Percentiles rank a stretch among this genome's conserved stretches.
phyloP scores from a whole-genome alignment of 2,888 invertebrate genomes.

The Watsonalla cultraria region DNA sequence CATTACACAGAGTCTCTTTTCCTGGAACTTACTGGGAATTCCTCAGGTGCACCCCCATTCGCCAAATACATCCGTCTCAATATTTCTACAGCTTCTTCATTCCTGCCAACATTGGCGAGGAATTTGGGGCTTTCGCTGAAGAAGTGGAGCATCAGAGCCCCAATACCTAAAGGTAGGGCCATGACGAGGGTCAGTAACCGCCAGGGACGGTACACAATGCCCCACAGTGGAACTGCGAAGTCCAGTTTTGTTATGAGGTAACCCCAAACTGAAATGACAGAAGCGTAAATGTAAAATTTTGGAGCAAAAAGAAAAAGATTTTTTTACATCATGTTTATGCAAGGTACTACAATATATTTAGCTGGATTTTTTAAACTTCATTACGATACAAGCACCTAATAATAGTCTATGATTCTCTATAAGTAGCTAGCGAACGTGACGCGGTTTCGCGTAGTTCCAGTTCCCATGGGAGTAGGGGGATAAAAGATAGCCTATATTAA shows the following conservation, averaged over 20 bases:
- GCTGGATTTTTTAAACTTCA: too few species aligned
- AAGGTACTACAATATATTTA: too few species aligned
- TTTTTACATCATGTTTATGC: too few species aligned
- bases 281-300: background rate
- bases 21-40: slow-evolving; percentile 53
- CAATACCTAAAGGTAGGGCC: slow-evolving; percentile 80
- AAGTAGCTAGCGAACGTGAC: too few species aligned
- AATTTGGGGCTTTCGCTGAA: slow-evolving; percentile 88
- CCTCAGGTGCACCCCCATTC: slow-evolving; percentile 63
- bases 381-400: too few species aligned
- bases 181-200: slow-evolving; percentile 64
- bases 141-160: slow-evolving; percentile 77
- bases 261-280: slow-evolving; percentile 45
- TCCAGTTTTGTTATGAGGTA: slow-evolving; percentile 59
- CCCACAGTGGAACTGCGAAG: slow-evolving; percentile 47
- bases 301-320: too few species aligned
- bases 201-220: slow-evolving; percentile 58
- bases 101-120: slow-evolving; percentile 81
- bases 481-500: too few species aligned
- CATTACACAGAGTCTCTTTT: too few species aligned
- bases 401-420: too few species aligned
- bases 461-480: too few species aligned
- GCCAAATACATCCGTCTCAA: slow-evolving; percentile 77
- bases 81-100: slow-evolving; percentile 79
- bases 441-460: too few species aligned